A percentile compares a stretch with the other conserved stretches of the same genome.
These are phyloP conservation scores for Astyanax mexicanus DNA, from an alignment of 2,797 vertebrate genomes.

Conservation along the genomic window DNA sequence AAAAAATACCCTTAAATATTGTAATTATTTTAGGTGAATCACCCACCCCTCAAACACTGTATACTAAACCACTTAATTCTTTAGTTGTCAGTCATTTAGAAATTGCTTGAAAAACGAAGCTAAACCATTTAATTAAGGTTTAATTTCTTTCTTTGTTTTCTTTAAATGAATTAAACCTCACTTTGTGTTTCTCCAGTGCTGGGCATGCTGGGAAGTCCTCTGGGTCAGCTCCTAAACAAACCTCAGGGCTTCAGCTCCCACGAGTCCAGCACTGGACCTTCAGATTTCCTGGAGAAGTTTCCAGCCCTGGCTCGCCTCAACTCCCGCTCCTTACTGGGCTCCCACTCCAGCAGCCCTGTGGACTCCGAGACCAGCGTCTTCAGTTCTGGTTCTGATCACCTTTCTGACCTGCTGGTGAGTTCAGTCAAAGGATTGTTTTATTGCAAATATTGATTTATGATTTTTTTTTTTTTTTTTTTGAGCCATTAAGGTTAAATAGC, in stretches of 20 bases:
- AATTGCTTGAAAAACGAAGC: no score
- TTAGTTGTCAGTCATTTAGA: no score
- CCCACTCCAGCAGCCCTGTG: slow-evolving; percentile 95
- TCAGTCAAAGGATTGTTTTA: neutral
- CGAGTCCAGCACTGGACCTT: slow-evolving; percentile 80
- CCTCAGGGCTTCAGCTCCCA: slow-evolving; percentile 83
- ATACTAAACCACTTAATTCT: no score
- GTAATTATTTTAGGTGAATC: no score
- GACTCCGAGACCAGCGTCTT: slow-evolving; percentile 98
- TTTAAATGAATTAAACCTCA: neutral
- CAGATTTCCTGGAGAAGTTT: slow-evolving; percentile 92
- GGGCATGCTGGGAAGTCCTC: slow-evolving; percentile 88
- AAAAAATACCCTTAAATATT: no score
- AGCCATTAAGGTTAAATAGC: no score
- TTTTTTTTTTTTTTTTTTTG: no score
- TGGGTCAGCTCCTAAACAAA: slow-evolving; percentile 86
- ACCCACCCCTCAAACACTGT: no score
- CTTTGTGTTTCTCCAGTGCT: slow-evolving; percentile 76
- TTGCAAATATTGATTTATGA: no score
- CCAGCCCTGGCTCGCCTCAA: slow-evolving; percentile 84
- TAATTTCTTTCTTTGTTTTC: no score
- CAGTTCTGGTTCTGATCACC: slow-evolving; percentile 97
- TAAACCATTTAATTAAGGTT: no score
- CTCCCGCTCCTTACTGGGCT: slow-evolving; percentile 90
- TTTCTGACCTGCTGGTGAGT: slow-evolving; percentile 91